phyloP scores from a whole-genome alignment of 2,113 vertebrate genomes.

The Pluvianellus socialis region DNA sequence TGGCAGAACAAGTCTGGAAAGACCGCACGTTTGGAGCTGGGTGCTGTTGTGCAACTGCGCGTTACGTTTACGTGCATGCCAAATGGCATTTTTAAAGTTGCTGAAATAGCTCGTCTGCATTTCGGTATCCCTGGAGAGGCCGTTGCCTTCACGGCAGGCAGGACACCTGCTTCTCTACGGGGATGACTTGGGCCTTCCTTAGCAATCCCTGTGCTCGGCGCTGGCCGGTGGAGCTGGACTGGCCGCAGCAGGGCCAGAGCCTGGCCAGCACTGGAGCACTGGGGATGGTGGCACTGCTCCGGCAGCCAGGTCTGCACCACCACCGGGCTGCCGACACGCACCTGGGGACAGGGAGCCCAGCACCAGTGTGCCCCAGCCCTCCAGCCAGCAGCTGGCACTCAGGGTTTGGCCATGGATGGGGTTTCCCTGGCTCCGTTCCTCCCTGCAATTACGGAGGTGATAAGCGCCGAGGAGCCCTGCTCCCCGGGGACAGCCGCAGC shows the following conservation, averaged over 20 bases:
- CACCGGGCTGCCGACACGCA: fast-evolving
- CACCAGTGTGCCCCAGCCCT: neutral
- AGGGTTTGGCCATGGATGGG: neutral
- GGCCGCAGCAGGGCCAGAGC: neutral
- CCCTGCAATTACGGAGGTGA: fast-evolving
- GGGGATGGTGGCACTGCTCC: neutral
- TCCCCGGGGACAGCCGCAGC: fast-evolving
- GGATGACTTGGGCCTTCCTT: neutral
- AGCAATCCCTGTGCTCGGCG: fast-evolving
- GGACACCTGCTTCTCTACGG: fast-evolving
- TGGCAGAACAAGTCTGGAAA: constrained; percentile 47
- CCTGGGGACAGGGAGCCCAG: neutral
- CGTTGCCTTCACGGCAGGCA: fast-evolving
- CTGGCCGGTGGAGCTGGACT: fast-evolving
- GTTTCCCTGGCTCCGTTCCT: neutral
- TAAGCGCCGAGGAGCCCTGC: neutral
- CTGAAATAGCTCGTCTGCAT: fast-evolving
- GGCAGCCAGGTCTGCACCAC: neutral
- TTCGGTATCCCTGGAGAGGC: neutral
- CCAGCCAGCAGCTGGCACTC: fast-evolving
- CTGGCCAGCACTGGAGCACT: neutral
- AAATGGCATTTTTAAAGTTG: neutral
- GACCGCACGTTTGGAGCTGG: neutral
- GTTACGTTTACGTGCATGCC: fast-evolving
- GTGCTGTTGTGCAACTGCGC: neutral